These are phyloP conservation scores for Lasioglossum zephyrum DNA, from an alignment of 2,888 invertebrate genomes.

Conservation along the genomic window DNA sequence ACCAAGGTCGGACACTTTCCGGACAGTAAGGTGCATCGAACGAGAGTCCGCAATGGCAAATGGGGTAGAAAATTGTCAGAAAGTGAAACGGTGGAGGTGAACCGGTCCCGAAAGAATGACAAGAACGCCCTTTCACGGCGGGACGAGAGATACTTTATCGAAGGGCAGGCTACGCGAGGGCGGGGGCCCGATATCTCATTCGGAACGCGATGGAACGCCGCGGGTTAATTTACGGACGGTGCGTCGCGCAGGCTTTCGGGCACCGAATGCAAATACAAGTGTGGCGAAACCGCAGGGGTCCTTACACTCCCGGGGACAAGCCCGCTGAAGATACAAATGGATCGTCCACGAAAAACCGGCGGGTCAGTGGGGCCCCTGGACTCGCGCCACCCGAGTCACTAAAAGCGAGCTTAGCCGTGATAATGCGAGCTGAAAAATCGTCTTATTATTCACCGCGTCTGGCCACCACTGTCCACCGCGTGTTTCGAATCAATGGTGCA, in stretches of 20 bases:
- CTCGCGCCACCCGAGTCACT: constrained; percentile 47
- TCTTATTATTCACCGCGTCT: constrained; percentile 64
- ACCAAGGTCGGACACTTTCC: too few relatives aligned
- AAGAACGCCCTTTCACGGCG: constrained; percentile 59
- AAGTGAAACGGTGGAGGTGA: constrained; percentile 22
- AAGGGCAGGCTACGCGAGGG: constrained; percentile 64
- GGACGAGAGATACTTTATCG: constrained; percentile 68
- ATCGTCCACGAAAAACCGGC: constrained; percentile 65
- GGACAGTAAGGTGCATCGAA: neutral
- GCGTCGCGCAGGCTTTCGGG: constrained; percentile 40
- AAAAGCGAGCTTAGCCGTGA: constrained; percentile 61
- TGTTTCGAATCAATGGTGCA: constrained; percentile 44
- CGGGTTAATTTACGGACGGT: constrained; percentile 72
- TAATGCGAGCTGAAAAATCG: constrained; percentile 69
- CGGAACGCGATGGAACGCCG: constrained; percentile 60
- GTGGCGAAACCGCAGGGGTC: constrained; percentile 73
- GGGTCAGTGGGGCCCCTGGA: constrained; percentile 38
- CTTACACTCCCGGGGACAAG: constrained; percentile 73
- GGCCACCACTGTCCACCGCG: neutral
- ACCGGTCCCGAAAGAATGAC: constrained; percentile 62
- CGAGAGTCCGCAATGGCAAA: neutral
- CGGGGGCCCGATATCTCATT: constrained; percentile 72
- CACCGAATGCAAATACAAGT: constrained; percentile 73
- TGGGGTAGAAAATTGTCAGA: constrained; percentile 6
- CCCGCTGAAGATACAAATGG: constrained; percentile 70